Conservation (phyloP, 2,797 vertebrate genomes). For the Zenarchopterus dispar region DNA sequence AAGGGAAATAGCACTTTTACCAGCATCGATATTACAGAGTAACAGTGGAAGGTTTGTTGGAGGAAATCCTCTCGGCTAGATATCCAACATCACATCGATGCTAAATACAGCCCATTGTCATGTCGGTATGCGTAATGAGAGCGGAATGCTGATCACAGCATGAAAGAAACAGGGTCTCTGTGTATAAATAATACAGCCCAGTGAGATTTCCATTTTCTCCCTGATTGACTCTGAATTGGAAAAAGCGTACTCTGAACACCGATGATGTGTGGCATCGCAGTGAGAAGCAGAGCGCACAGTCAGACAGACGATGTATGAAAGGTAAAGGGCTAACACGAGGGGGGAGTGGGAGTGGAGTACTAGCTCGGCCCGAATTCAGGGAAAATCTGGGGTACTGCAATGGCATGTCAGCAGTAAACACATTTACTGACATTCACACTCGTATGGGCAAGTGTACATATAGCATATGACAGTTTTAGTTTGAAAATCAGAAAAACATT, state of each 20-base stretch:
- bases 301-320: background rate
- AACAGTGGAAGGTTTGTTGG: background rate
- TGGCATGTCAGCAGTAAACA: background rate
- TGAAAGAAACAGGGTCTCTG: constrained; percentile 38
- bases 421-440: no score
- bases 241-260: constrained; percentile 55
- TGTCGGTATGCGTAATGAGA: constrained; percentile 40
- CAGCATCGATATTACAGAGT: background rate
- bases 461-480: no score
- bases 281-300: constrained; percentile 11
- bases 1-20: no score
- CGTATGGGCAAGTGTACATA: no score
- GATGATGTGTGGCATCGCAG: constrained; percentile 31
- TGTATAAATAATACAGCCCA: constrained; percentile 74
- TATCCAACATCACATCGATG: constrained; percentile 6
- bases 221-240: constrained; percentile 76
- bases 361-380: background rate
- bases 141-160: constrained; percentile 45
- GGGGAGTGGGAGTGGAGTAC: no score
- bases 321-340: background rate
- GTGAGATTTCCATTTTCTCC: constrained; percentile 77
- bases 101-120: constrained; percentile 20
- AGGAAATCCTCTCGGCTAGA: background rate
- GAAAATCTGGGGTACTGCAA: background rate
- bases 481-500: no score